Evolutionary conservation across 2,888 invertebrate genomes (phyloP).

Genomic region (Mythimna pallens): DNA sequence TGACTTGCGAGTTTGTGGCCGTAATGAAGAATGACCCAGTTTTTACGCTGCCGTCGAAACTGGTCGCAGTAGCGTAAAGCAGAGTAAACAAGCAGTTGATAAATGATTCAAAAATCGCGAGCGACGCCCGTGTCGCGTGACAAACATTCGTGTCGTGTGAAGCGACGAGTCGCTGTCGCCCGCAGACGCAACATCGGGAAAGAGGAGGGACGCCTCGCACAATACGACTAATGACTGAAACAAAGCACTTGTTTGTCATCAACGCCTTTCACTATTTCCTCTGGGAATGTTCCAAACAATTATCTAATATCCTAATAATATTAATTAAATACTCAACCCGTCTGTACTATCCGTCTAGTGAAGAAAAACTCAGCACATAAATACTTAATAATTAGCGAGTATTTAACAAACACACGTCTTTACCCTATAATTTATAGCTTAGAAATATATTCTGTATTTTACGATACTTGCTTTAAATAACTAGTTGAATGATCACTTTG

Average conservation of each 20-base stretch:
- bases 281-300: conserved; percentile 39
- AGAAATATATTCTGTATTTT: conserved; percentile 38
- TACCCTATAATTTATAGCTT: conserved; percentile 22
- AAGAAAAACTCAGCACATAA: conserved; percentile 12
- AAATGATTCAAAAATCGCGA: conserved; percentile 77
- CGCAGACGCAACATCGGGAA: conserved; percentile 53
- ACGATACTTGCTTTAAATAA: conserved; percentile 36
- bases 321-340: conserved; percentile 29
- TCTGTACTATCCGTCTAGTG: conserved; percentile 21
- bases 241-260: conserved; percentile 67
- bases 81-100: conserved; percentile 75
- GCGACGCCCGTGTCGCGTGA: conserved; percentile 65
- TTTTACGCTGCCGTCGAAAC: conserved; percentile 61
- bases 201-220: conserved; percentile 20
- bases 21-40: conserved; percentile 77
- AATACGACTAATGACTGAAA: conserved; percentile 62
- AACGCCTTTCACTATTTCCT: conserved; percentile 58
- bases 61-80: conserved; percentile 71
- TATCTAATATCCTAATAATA: conserved; percentile 27
- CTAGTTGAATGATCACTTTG: conserved; percentile 50
- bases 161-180: conserved; percentile 56
- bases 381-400: conserved; percentile 21
- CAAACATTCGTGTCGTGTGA: conserved; percentile 60
- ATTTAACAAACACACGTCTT: conserved; percentile 34
- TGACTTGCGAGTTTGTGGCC: conserved; percentile 62